Base-by-base conservation (phyloP, 2,888 invertebrate species). In the Hypena proboscidalis region DNA sequence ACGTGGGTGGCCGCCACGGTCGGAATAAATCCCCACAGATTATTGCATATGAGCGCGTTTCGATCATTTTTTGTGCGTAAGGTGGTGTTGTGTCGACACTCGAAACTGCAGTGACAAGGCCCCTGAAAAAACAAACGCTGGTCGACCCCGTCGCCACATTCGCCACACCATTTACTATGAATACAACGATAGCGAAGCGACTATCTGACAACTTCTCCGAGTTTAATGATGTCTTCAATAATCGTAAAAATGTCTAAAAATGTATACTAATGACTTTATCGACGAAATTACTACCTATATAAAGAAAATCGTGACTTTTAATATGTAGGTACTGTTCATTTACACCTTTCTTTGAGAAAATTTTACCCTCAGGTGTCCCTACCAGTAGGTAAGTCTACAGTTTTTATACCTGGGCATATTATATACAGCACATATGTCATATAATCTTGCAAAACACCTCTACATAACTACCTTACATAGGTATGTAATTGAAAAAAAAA, bases 1-100 rank as follows among this genome's bases (percentile, higher is more conserved):
- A 84, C 85, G 89, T 90, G 90, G 90, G 90, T 90, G 90, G 90
- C 72, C 89, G 72, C 67, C 63, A 77, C 74, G 80, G 79, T 76
- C 62, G 72, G 76, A 73, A 76, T 80, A 83, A 86, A 85, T 86
- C 86, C 85, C 77, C 64, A 81, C 80, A 83, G 84, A 83, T 87
- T 86, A 85, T 83, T 85, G 79, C 81, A 73, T 84, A 83, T 74
- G 73, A 81, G 85, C 79, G 76, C 71, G 69, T 73, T 83, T 78
- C 77, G 80, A 74, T 60, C 66, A 70, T 83, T 89, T 89, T 90
- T 90, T 88, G 84, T 81, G 70, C 72, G 72, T 71, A 70, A 70
- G 68, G 74, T 73, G 73, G 79, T 77, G 76, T 80, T 74, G 58
- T 71, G 80, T 81, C 76, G 81, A 77, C 83, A 78, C 70, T 70